phyloP scores from a whole-genome alignment of 2,888 invertebrate species.

The Thysanoteuthis rhombus region DNA sequence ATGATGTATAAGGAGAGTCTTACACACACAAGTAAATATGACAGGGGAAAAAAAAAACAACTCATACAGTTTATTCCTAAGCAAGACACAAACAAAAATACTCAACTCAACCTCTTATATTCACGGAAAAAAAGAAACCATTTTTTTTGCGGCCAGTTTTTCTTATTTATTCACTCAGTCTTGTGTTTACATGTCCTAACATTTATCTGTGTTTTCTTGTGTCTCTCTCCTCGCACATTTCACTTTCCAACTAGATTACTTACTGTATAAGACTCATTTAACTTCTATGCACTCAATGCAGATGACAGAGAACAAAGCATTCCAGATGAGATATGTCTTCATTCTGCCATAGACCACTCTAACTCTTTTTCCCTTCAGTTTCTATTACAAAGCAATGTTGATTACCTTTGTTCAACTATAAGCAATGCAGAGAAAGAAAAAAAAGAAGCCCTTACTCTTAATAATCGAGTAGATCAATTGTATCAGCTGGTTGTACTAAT shows the following conservation, averaged over 20 bases:
- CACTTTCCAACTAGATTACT: background rate
- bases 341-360: background rate
- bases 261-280: background rate
- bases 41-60: too few relatives aligned
- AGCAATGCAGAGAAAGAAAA: too few relatives aligned
- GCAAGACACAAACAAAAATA: too few relatives aligned
- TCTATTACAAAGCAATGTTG: background rate
- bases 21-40: too few relatives aligned
- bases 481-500: background rate
- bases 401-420: conserved; percentile 12
- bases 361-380: background rate
- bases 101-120: too few relatives aligned
- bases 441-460: background rate
- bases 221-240: background rate
- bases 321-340: background rate
- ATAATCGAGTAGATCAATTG: background rate
- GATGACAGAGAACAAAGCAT: background rate
- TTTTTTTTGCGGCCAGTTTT: too few relatives aligned
- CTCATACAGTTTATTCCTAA: too few relatives aligned
- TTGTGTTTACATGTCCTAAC: background rate
- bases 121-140: too few relatives aligned
- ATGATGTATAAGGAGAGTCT: too few relatives aligned
- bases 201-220: background rate
- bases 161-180: background rate
- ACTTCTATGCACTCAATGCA: background rate